phyloP scores from a whole-genome alignment of 2,113 vertebrate genomes.

The Pachycephala philippinensis region DNA sequence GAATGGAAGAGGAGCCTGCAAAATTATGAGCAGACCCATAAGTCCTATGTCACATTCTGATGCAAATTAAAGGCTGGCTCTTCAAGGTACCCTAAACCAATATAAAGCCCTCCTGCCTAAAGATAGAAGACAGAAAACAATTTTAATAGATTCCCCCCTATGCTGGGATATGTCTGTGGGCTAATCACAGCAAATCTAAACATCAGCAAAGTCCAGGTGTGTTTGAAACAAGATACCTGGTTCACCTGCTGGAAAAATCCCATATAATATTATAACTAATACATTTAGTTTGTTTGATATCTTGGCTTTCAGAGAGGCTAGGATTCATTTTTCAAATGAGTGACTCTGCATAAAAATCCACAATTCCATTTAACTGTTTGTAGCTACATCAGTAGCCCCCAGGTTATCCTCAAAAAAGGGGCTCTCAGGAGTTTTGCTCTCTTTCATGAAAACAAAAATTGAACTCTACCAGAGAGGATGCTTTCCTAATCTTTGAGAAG shows the following conservation, averaged over 20 bases:
- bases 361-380: not conserved
- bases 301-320: not conserved
- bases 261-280: not conserved
- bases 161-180: not conserved
- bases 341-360: not conserved
- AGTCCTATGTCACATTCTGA: not conserved
- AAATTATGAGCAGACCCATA: not conserved
- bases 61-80: not conserved
- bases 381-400: not conserved
- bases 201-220: not conserved
- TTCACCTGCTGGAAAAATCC: not conserved
- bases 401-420: not conserved
- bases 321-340: not conserved
- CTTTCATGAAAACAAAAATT: not conserved
- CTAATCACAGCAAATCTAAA: not conserved
- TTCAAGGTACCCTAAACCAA: not conserved
- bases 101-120: not conserved
- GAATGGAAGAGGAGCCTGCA: not conserved
- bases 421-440: not conserved
- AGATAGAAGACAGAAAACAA: not conserved
- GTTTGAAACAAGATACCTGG: not conserved
- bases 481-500: not conserved
- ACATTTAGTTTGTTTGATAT: not conserved
- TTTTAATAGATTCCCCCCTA: not conserved
- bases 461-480: not conserved